These are phyloP conservation scores for Dryococelus australis DNA, from an alignment of 2,888 invertebrate species.

Conservation along the genomic window DNA sequence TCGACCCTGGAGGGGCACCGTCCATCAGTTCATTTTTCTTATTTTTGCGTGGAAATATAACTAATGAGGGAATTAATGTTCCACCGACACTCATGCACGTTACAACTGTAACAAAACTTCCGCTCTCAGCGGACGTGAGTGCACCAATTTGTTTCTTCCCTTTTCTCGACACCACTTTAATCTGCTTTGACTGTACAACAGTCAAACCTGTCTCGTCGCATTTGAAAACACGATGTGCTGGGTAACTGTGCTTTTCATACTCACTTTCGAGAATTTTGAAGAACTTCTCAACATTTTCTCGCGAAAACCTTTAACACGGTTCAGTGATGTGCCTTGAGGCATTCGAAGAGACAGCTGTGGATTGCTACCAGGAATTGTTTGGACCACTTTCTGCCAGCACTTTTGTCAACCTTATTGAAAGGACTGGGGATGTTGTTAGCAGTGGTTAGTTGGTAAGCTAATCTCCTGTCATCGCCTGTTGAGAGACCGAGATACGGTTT, in stretches of 20 bases:
- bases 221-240: neutral
- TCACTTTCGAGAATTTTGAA: neutral
- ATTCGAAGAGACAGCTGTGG: neutral
- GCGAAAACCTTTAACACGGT: neutral
- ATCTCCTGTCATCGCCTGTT: neutral
- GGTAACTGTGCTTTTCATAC: neutral
- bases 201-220: neutral
- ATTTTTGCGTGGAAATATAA: too few relatives aligned
- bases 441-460: neutral
- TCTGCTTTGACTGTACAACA: neutral
- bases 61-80: too few relatives aligned
- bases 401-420: neutral
- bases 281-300: neutral
- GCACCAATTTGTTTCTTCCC: too few relatives aligned
- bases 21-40: too few relatives aligned
- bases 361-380: neutral
- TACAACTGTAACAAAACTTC: neutral
- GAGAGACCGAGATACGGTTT: neutral
- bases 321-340: neutral
- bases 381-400: neutral
- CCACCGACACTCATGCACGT: neutral
- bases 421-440: neutral
- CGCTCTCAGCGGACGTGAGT: neutral
- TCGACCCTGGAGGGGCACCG: too few relatives aligned
- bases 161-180: neutral